Conservation (phyloP, 2,888 invertebrate species). For the Macropis europaea region DNA sequence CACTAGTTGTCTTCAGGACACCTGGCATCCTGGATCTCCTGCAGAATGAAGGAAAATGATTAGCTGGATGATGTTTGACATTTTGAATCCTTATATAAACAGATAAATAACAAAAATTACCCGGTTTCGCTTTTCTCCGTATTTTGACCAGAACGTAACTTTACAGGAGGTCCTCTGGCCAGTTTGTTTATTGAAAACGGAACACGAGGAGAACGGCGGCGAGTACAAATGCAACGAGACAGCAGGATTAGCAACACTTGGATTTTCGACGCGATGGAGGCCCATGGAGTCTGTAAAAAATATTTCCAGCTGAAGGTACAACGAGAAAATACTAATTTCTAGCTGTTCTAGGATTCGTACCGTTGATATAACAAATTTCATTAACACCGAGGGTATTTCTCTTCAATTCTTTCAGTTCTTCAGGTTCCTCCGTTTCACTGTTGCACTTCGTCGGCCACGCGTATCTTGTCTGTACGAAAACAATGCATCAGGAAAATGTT, state of each 20-base stretch:
- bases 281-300: constrained; percentile 91
- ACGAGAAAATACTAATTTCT: not conserved
- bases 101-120: constrained; percentile 76
- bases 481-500: not conserved
- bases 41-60: constrained; percentile 11
- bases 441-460: constrained; percentile 85
- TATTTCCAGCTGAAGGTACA: not conserved
- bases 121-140: constrained; percentile 88
- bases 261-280: constrained; percentile 97
- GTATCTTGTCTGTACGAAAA: constrained; percentile 81
- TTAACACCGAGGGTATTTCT: constrained; percentile 86
- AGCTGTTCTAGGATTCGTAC: constrained; percentile 80
- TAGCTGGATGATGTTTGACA: too few relatives aligned
- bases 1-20: constrained; percentile 76
- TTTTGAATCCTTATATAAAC: not conserved
- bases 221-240: constrained; percentile 97
- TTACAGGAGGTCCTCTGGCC: constrained; percentile 86
- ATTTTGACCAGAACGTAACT: constrained; percentile 97
- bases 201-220: constrained; percentile 94
- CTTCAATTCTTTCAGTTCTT: constrained; percentile 85
- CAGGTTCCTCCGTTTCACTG: constrained; percentile 73
- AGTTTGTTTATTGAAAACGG: constrained; percentile 94
- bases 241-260: constrained; percentile 92
- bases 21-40: constrained; percentile 77
- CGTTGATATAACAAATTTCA: constrained; percentile 97